Evolutionary conservation across 2,113 vertebrate genomes (phyloP).

Genomic region (Acinonyx jubatus): DNA sequence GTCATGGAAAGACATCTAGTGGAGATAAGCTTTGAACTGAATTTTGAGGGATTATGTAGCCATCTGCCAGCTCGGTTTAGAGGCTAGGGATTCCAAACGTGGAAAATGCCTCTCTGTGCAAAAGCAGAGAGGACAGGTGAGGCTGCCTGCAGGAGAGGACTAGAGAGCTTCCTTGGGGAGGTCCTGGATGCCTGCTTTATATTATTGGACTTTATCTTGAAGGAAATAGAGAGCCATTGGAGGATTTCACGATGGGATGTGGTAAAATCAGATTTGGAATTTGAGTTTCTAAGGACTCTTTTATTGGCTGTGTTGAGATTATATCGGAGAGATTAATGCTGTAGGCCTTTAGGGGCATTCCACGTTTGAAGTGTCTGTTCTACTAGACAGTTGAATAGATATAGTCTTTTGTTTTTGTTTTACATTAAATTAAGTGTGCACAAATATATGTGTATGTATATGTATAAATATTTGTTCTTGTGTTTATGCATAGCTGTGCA

Average conservation of each 20-base stretch:
- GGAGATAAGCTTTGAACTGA: background rate
- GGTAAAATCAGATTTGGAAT: background rate
- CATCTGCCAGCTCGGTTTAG: background rate
- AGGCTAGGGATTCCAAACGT: background rate
- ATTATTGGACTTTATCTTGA: background rate
- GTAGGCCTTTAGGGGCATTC: background rate
- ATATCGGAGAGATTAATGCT: background rate
- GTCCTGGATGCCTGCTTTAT: too few relatives aligned
- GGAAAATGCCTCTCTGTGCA: background rate
- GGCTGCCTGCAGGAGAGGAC: rapidly evolving
- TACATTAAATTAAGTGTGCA: background rate
- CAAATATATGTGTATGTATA: background rate
- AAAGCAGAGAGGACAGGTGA: background rate
- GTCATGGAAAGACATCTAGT: background rate
- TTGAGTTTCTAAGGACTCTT: background rate
- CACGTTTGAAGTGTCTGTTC: background rate
- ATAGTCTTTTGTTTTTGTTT: background rate
- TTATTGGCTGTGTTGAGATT: background rate
- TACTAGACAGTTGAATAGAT: background rate
- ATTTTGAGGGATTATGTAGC: background rate
- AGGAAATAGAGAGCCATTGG: background rate
- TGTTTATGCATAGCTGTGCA: background rate
- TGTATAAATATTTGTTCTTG: background rate
- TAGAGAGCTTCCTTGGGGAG: background rate
- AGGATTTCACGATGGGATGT: background rate